A percentile compares a stretch with the other conserved stretches of the same genome.
Evolutionary conservation across 1,140 invertebrate genomes (phyloP).

Genomic region (Goniozus legneri): DNA sequence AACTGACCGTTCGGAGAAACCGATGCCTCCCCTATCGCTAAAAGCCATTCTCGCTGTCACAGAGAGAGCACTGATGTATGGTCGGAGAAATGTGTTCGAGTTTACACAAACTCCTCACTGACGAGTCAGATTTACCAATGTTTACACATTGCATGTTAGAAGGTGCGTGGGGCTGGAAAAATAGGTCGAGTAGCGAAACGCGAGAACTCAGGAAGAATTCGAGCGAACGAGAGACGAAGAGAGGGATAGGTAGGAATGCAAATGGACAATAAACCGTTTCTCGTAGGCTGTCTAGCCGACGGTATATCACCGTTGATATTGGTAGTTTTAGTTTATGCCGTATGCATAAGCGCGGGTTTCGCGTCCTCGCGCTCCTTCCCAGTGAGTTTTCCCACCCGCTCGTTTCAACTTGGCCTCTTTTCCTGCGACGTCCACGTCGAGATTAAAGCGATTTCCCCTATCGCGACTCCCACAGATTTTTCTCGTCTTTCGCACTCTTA

Average conservation of each 20-base stretch:
- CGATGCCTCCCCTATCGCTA: no score
- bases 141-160: no score
- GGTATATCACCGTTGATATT: constrained; percentile 35
- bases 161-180: neutral
- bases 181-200: neutral
- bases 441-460: constrained; percentile 13
- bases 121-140: no score
- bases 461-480: neutral
- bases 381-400: neutral
- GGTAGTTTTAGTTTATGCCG: constrained; percentile 39
- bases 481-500: neutral
- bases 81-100: no score
- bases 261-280: constrained; percentile 38
- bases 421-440: constrained; percentile 6
- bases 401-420: neutral
- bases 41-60: no score
- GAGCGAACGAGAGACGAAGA: constrained; percentile 16
- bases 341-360: constrained; percentile 31
- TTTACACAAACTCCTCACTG: no score
- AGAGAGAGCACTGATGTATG: no score
- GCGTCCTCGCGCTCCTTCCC: constrained; percentile 13
- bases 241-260: no score
- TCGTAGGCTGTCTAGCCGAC: constrained; percentile 26
- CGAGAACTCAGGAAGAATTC: constrained; percentile 4
- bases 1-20: no score